A percentile compares a stretch with the other conserved stretches of the same genome.
Evolutionary conservation across 64 coral and sea anemone species (phyloP).

Genomic region (Dendrophyllia cribrosa): DNA sequence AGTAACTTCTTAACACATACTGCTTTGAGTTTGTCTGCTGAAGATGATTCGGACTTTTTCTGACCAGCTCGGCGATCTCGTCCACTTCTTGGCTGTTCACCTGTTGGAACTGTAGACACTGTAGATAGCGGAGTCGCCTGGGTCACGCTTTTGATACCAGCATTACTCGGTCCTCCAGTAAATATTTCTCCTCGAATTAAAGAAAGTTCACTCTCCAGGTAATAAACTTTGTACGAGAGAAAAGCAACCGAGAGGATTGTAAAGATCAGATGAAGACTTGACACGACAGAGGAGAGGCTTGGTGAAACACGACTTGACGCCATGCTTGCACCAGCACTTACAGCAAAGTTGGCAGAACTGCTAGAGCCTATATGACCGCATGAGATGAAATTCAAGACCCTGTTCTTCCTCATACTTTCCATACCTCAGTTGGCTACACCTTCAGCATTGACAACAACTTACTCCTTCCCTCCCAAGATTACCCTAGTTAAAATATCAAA

Average conservation of each 20-base stretch:
- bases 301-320: background rate
- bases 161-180: background rate
- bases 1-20: background rate
- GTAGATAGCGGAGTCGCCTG: background rate
- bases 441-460: too few relatives aligned
- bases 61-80: background rate
- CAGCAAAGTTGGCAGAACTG: too few relatives aligned
- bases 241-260: background rate
- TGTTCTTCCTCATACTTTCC: too few relatives aligned
- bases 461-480: too few relatives aligned
- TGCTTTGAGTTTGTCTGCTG: background rate
- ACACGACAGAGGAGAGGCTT: background rate
- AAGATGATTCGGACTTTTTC: too few relatives aligned
- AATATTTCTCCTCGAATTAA: background rate
- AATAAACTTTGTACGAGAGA: conserved; percentile 7
- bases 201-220: conserved; percentile 14
- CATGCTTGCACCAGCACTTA: background rate
- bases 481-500: too few relatives aligned
- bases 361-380: too few relatives aligned
- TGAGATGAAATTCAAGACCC: too few relatives aligned
- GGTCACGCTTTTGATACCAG: too few relatives aligned
- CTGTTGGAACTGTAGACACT: too few relatives aligned
- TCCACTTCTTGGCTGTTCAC: background rate
- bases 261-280: conserved; percentile 6
- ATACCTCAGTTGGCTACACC: too few relatives aligned